Base-by-base conservation (phyloP, 1,140 invertebrate species). In the Calliphora vicina region DNA sequence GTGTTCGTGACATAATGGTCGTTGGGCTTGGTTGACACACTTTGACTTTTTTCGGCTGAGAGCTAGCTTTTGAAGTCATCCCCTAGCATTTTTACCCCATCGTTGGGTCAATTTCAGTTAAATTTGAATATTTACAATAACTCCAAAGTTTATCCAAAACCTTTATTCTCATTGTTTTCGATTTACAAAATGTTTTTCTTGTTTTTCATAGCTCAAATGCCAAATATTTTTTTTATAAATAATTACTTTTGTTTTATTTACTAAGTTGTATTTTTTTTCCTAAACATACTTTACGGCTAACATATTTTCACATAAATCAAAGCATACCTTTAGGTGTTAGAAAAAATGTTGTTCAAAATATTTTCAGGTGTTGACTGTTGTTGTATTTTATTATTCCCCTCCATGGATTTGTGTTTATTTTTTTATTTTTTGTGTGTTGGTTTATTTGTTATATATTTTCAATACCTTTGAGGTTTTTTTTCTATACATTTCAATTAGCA, bases 391-490 rank as follows among this genome's bases (percentile, higher is more conserved):
- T n/a, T 57, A 17, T 57, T 57, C n/a, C 12, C n/a, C 50, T 57
- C 50, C 2, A 17, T n/a, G 50, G 50, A 57, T n/a, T 57, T 57
- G 17, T 57, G 45, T 10, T 12, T 50, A 10, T 50, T 13, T 57
- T 13, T 57, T 57, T 35, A 5, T 35, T 57, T 57, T n/a, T 57
- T 57, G 15, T n/a, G 50, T n/a, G 50, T 13, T n/a, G n/a, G 15
- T 57, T 35, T 35, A 57, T 57, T 8, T 35, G 10, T 57, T 57
- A 45, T 45, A 45, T 45, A 45, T 15, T 57, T 57, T 57, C 50
- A 57, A 57, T 57, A 57, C 50, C 50, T 57, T 57, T 57, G 50
- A 57, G 50, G 50, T 57, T 57, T n/a, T 57, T 57, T 57, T 57
- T 17, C n/a, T 57, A 17, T 57, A n/a, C 50, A 57, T 57, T 57